Evolutionary conservation across 23 tunicate genomes (phyloP).

Genomic region (Halocynthia roretzi): DNA sequence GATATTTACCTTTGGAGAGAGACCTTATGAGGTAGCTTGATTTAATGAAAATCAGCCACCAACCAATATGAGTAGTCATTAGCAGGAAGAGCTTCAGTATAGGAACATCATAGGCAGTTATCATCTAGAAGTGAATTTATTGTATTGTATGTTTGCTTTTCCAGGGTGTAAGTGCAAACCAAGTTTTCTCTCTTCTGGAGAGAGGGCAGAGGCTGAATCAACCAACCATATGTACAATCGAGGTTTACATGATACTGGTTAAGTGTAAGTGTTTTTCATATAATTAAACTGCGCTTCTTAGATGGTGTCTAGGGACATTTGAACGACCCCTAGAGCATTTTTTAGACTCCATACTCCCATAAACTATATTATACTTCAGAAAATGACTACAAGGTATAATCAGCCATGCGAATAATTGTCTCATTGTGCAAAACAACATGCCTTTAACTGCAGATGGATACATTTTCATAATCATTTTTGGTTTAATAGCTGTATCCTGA

Average conservation of each 20-base stretch:
- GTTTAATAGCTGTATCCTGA: too few relatives aligned
- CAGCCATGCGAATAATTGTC: too few relatives aligned
- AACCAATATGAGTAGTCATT: background rate
- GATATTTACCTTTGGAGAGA: conserved; percentile 72
- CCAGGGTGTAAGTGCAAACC: conserved; percentile 78
- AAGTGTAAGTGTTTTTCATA: conserved; percentile 52
- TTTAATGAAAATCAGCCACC: background rate
- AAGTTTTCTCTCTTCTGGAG: conserved; percentile 55
- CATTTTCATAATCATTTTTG: too few relatives aligned
- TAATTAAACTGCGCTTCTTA: background rate
- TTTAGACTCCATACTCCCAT: too few relatives aligned
- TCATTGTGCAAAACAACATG: too few relatives aligned
- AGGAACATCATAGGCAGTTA: background rate
- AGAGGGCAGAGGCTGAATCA: conserved; percentile 83
- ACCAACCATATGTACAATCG: conserved; percentile 80
- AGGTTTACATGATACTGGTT: conserved; percentile 81
- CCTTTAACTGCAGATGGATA: too few relatives aligned
- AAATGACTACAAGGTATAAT: too few relatives aligned
- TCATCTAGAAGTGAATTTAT: background rate
- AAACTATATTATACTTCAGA: too few relatives aligned
- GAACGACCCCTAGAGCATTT: too few relatives aligned
- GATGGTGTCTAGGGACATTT: too few relatives aligned
- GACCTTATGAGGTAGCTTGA: conserved; percentile 75
- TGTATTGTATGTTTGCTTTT: background rate
- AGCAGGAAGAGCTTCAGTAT: background rate